These are phyloP conservation scores for Gymnobelideus leadbeateri DNA, from an alignment of 2,113 vertebrate species.

Conservation along the genomic window DNA sequence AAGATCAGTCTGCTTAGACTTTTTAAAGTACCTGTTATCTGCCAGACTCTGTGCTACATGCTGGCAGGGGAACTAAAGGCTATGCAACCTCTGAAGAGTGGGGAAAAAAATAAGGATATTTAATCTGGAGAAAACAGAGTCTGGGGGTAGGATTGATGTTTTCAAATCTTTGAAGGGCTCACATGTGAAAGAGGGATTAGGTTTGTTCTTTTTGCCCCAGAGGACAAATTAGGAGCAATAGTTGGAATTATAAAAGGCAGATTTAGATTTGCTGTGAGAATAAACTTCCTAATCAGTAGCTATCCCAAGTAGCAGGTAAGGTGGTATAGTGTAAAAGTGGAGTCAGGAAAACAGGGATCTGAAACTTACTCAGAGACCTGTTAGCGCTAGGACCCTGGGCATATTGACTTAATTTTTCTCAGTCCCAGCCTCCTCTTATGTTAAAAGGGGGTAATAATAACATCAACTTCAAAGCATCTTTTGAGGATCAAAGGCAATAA, in stretches of 20 bases:
- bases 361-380: background rate
- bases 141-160: background rate
- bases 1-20: background rate
- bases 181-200: background rate
- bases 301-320: background rate
- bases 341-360: background rate
- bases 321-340: background rate
- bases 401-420: background rate
- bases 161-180: background rate
- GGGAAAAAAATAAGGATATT: background rate
- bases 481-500: background rate
- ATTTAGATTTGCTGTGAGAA: background rate
- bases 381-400: background rate
- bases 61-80: background rate
- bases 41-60: background rate
- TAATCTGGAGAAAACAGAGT: background rate
- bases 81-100: background rate
- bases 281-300: background rate
- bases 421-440: background rate
- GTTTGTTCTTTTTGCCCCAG: background rate
- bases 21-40: background rate
- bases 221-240: background rate
- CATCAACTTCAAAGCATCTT: background rate
- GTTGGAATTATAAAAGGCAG: background rate
- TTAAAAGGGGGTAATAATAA: background rate